phyloP scores from a whole-genome alignment of 1,140 invertebrate species.

The Drosophila grimshawi region DNA sequence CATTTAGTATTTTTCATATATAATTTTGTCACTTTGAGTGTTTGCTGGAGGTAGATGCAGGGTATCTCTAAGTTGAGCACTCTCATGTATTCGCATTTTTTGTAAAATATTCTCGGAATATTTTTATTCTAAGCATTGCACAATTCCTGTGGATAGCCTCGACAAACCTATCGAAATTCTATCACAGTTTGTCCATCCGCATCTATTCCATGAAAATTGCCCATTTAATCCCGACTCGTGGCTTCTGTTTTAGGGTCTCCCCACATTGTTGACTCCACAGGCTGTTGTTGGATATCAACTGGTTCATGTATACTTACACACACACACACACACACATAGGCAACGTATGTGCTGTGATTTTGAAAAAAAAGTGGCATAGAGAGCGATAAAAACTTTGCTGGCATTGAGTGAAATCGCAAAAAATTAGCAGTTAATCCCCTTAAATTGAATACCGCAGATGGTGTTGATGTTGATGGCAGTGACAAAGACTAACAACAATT shows the following conservation, averaged over 20 bases:
- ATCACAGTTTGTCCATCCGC: background rate
- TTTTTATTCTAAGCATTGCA: background rate
- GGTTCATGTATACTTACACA: conserved; percentile 28
- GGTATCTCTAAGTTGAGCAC: background rate
- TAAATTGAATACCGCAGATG: conserved; percentile 84
- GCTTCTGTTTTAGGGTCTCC: conserved; percentile 30
- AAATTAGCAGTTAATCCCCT: conserved; percentile 85
- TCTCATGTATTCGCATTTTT: background rate
- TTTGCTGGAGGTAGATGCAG: background rate
- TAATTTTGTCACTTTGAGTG: no score
- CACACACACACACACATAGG: conserved; percentile 35
- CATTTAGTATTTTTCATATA: no score
- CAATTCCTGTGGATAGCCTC: background rate
- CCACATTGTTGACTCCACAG: conserved; percentile 59
- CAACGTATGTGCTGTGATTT: conserved; percentile 19
- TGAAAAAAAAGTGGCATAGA: background rate
- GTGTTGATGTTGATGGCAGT: conserved; percentile 63
- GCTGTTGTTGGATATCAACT: conserved; percentile 53
- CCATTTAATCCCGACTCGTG: conserved; percentile 33
- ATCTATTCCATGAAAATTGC: conserved; percentile 29
- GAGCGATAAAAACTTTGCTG: conserved; percentile 55
- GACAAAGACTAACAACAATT: conserved; percentile 48
- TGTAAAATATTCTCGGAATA: background rate
- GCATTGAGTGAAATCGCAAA: conserved; percentile 80
- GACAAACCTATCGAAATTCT: background rate